phyloP scores from a whole-genome alignment of 2,888 invertebrate species.

The Drosophila koepferae region DNA sequence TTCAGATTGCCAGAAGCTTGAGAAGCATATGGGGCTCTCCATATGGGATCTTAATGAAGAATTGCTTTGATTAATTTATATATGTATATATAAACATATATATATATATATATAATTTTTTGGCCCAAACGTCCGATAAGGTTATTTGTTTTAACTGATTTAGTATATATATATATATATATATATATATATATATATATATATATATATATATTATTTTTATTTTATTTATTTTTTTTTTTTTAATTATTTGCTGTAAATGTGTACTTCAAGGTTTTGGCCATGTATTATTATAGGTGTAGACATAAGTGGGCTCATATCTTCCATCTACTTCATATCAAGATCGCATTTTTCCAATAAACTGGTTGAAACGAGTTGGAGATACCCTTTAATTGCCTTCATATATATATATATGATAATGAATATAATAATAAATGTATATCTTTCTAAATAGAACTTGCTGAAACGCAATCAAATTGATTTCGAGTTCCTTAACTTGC shows the following conservation, averaged over 20 bases:
- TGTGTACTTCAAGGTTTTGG: constrained; percentile 28
- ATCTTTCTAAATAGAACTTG: not conserved
- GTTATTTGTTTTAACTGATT: constrained; percentile 8
- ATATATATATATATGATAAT: not conserved
- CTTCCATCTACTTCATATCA: constrained; percentile 41
- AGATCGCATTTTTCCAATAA: constrained; percentile 26
- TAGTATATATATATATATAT: not conserved
- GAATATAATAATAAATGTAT: too few species aligned
- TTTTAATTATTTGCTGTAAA: constrained; percentile 27
- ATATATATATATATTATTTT: not conserved
- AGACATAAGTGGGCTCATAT: constrained; percentile 20
- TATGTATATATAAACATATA: constrained; percentile 1
- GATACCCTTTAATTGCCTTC: constrained; percentile 28
- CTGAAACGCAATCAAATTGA: not conserved
- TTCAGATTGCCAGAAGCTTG: constrained; percentile 27
- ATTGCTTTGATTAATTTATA: constrained; percentile 28
- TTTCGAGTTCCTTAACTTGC: not conserved
- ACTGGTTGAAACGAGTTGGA: not conserved
- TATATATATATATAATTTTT: constrained; percentile 17
- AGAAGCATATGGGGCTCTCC: constrained; percentile 4
- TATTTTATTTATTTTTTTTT: too few species aligned
- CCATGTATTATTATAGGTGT: constrained; percentile 21
- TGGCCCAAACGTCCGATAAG: constrained; percentile 27
- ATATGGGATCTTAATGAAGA: constrained; percentile 4
- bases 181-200: not conserved